phyloP scores from a whole-genome alignment of 2,888 invertebrate species.

The Matsumyia berberina region DNA sequence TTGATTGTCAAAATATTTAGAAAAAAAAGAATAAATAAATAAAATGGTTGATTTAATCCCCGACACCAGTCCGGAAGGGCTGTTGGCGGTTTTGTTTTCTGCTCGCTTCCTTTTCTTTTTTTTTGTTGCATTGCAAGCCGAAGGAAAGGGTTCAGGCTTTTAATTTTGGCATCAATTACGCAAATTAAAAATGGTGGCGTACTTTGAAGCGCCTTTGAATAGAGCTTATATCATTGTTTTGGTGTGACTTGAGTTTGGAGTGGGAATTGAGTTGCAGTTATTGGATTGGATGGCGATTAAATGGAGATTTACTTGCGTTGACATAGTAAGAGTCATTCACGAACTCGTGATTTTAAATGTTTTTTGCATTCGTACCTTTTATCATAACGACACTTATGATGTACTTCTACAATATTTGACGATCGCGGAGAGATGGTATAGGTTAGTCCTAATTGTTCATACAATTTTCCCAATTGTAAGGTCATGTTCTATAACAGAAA shows the following conservation, averaged over 20 bases:
- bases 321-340: no score
- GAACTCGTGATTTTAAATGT: no score
- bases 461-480: no score
- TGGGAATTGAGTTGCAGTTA: conserved; percentile 19
- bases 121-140: not conserved
- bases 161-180: conserved; percentile 60
- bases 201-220: conserved; percentile 37
- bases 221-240: conserved; percentile 26
- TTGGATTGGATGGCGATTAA: conserved; percentile 43
- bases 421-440: no score
- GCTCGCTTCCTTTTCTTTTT: not conserved
- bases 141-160: conserved; percentile 43
- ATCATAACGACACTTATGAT: no score
- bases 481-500: no score
- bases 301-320: conserved; percentile 25
- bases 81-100: conserved; percentile 47
- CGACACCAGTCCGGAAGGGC: conserved; percentile 51
- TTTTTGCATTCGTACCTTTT: no score
- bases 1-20: conserved; percentile 68
- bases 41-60: conserved; percentile 71
- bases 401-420: no score
- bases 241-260: not conserved
- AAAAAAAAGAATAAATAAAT: conserved; percentile 15
- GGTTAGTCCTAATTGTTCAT: no score
- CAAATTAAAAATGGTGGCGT: conserved; percentile 70